phyloP scores from a whole-genome alignment of 2,888 invertebrate genomes.

The Platycheirus rosarum region DNA sequence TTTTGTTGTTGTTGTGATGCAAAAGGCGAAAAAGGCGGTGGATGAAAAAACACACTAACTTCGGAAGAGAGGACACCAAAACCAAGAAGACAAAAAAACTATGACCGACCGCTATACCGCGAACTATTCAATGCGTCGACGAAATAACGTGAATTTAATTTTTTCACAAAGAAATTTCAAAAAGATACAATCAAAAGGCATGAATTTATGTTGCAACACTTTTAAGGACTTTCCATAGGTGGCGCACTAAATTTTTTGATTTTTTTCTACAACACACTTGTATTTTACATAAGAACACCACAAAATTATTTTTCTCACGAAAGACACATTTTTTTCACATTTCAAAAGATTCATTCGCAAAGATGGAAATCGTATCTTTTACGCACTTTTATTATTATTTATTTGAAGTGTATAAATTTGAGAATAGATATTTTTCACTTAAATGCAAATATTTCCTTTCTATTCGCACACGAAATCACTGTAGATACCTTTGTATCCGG shows the following conservation, averaged over 20 bases:
- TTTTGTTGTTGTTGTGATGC: constrained; percentile 52
- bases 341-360: background rate
- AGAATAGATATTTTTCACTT: constrained; percentile 11
- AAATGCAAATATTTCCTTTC: background rate
- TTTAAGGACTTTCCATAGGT: constrained; percentile 3
- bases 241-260: background rate
- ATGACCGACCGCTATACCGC: constrained; percentile 44
- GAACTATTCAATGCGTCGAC: constrained; percentile 15
- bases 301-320: constrained; percentile 5
- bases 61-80: constrained; percentile 46
- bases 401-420: constrained; percentile 18
- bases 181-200: background rate
- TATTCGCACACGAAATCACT: constrained; percentile 15
- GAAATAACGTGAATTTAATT: constrained; percentile 23
- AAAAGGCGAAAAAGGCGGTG: constrained; percentile 64
- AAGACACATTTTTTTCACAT: background rate
- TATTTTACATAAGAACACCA: constrained; percentile 17
- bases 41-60: constrained; percentile 48
- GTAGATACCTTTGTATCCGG: constrained; percentile 1
- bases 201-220: constrained; percentile 22
- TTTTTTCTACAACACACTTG: background rate
- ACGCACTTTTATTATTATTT: constrained; percentile 3
- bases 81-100: constrained; percentile 32
- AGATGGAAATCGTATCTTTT: constrained; percentile 7
- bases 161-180: constrained; percentile 28